Evolutionary conservation across 2,113 vertebrate species (phyloP).

Genomic region (Menidia beryllina): DNA sequence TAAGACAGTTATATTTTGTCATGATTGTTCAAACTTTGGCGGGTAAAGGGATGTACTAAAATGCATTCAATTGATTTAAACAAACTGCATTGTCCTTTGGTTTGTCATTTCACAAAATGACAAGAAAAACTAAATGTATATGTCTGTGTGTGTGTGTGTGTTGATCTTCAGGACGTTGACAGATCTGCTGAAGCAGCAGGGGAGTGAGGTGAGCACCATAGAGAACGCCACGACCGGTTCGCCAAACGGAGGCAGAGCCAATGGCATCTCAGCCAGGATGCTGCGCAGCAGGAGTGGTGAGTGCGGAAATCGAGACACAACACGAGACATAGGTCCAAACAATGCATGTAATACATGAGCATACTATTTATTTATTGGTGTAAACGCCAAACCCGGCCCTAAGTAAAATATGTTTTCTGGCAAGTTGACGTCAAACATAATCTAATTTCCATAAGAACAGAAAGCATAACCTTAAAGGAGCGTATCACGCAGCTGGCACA

Average conservation of each 20-base stretch:
- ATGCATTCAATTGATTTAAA: not conserved
- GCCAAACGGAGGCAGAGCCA: conserved; percentile 61
- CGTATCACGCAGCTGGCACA: no score
- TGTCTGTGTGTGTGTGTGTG: conserved; percentile 5
- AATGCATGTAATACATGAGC: not conserved
- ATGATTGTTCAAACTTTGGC: no score
- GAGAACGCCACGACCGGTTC: conserved; percentile 56
- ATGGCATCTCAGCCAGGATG: conserved; percentile 78
- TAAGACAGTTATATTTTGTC: no score
- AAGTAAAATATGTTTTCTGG: no score
- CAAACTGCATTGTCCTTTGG: not conserved
- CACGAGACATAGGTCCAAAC: not conserved
- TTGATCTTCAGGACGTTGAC: conserved; percentile 75
- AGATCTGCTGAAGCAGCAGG: conserved; percentile 82
- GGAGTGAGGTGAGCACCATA: conserved; percentile 66
- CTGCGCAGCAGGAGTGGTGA: conserved; percentile 81
- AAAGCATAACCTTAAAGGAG: no score
- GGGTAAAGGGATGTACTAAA: no score
- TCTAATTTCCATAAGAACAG: no score
- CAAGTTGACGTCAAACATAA: no score
- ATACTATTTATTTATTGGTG: not conserved
- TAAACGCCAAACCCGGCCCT: not conserved
- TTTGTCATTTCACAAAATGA: not conserved
- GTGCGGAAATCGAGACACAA: conserved; percentile 16
- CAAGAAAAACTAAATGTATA: not conserved